Evolutionary conservation across 2,797 vertebrate species (phyloP).

Genomic region (Orientallactaga sibirica): DNA sequence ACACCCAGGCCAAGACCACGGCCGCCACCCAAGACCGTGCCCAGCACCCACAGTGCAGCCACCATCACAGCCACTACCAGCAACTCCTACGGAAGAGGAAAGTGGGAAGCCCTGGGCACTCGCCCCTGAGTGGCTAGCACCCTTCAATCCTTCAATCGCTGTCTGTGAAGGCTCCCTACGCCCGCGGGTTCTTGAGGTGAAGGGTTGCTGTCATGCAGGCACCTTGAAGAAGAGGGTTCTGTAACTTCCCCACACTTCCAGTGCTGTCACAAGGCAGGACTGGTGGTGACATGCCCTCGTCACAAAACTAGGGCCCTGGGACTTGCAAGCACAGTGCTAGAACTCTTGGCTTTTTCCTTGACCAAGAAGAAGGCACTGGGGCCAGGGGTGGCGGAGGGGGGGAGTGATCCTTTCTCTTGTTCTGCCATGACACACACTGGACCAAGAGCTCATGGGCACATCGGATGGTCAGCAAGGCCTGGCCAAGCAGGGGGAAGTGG

Average conservation of each 20-base stretch:
- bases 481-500: not conserved
- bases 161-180: too few relatives aligned
- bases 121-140: not conserved
- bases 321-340: not conserved
- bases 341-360: too few relatives aligned
- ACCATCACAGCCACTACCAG: too few relatives aligned
- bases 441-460: not conserved
- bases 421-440: not conserved
- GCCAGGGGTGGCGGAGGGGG: too few relatives aligned
- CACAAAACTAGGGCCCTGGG: too few relatives aligned
- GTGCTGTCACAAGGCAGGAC: not conserved
- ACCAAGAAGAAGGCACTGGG: not conserved
- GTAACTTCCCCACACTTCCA: not conserved
- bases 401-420: not conserved
- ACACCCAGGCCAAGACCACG: not conserved
- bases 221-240: not conserved
- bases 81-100: not conserved
- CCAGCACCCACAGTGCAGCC: too few relatives aligned
- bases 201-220: not conserved
- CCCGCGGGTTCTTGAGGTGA: too few relatives aligned
- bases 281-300: not conserved
- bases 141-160: too few relatives aligned
- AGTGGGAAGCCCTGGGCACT: not conserved
- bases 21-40: not conserved
- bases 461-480: not conserved